Conservation (phyloP, 2,888 invertebrate genomes). For the Drosophila borborema region DNA sequence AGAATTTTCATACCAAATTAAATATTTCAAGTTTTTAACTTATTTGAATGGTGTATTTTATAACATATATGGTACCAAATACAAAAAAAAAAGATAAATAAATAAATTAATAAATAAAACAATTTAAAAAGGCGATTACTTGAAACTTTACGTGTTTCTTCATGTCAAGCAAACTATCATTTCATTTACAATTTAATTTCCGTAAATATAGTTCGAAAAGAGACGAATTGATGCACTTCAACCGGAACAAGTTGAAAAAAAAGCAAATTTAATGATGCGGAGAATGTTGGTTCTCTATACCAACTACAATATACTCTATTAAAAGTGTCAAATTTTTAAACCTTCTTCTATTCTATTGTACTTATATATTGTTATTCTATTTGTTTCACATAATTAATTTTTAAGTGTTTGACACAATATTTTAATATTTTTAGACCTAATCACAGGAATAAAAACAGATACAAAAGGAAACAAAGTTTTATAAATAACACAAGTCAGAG, state of each 20-base stretch:
- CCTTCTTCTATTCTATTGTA: neutral
- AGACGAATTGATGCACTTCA: constrained; percentile 15
- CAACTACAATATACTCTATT: neutral
- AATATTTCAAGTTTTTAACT: no score
- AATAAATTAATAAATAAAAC: no score
- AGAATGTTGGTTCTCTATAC: neutral
- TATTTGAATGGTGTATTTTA: no score
- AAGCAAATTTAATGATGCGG: neutral
- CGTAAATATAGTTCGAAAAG: constrained; percentile 27
- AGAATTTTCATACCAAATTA: no score
- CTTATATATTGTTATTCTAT: neutral
- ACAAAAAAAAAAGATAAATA: no score
- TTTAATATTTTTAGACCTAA: no score
- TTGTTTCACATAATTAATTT: no score
- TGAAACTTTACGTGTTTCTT: neutral
- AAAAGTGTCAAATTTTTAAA: neutral
- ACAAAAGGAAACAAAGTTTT: neutral
- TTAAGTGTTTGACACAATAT: no score
- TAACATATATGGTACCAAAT: no score
- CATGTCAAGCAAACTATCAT: neutral
- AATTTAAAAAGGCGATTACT: no score
- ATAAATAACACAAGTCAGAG: no score
- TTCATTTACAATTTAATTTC: constrained; percentile 63
- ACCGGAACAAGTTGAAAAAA: constrained; percentile 56
- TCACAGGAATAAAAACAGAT: neutral